Percentiles rank a stretch among this genome's conserved stretches.
phyloP scores from a whole-genome alignment of 2,797 vertebrate genomes.

The Hydrophis major region DNA sequence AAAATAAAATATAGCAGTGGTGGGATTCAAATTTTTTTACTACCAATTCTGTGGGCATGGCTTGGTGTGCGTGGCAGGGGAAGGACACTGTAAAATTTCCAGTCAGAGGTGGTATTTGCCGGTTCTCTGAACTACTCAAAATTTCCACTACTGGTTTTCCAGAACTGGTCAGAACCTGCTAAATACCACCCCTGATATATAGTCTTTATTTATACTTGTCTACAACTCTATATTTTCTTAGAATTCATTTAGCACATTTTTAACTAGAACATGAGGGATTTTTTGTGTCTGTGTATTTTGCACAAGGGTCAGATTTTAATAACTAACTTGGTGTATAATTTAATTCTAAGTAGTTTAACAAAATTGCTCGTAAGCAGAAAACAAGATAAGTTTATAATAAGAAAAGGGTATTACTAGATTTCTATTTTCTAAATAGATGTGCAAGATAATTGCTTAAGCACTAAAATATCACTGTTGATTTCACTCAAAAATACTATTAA shows the following conservation, averaged over 20 bases:
- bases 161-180: no score
- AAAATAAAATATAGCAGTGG: no score
- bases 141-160: no score
- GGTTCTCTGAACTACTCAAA: no score
- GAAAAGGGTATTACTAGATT: background rate
- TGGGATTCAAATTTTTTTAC: no score
- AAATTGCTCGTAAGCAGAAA: constrained; percentile 3
- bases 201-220: background rate
- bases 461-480: background rate
- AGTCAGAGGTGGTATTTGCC: no score
- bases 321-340: background rate
- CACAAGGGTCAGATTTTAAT: constrained; percentile 25
- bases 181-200: background rate
- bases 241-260: background rate
- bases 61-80: no score
- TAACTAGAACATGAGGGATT: background rate
- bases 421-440: background rate
- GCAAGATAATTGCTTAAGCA: constrained; percentile 27
- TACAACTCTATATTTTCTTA: background rate
- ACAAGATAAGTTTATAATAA: constrained; percentile 12
- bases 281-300: background rate
- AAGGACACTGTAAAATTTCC: no score
- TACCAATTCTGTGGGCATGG: no score
- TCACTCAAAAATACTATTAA: background rate
- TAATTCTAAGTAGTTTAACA: constrained; percentile 10